Base-by-base conservation (phyloP, 2,888 invertebrate species). In the Mythimna ferrago region DNA sequence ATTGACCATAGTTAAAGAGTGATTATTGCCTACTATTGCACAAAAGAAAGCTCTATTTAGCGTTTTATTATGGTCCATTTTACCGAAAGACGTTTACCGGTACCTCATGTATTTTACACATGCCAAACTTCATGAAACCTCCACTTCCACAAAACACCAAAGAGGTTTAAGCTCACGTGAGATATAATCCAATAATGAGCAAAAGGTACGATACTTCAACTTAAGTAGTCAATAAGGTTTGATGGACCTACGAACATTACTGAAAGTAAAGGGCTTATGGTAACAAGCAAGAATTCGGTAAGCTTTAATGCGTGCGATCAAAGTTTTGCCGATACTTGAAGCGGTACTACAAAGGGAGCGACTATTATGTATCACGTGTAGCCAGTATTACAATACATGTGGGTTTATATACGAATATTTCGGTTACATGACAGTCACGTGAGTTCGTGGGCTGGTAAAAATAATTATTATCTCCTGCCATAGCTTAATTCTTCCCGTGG, bases 261-360 rank as follows among this genome's bases (percentile, higher is more conserved):
- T 60, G 16, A 74, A 75, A 70, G 58, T 51, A 71, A 41, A 73
- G 61, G 64, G 70, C 61, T 74, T 79, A 67, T 26, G 64, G 62
- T 74, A 83, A 77, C 72, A 81, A 72, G 71, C 60, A 78, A 81
- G 56, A 80, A 78, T 79, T 77, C 66, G 66, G 72, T 80, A 76
- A 78, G 73, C 71, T 44, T 62, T 65, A 63, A 73, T 77, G 73
- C 71, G 66, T 78, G 67, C 68, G 76, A 80, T 80, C 78, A 80
- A 87, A 85, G 78, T 79, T 86, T 79, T 74, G 76, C 76, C 76
- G 70, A 82, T 78, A 82, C 73, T 76, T 65, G 48, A 75, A 76
- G 67, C 44, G 69, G 73, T 73, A 77, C 74, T 78, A 9, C 26
- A 69, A 63, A 9, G 58, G 65, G 48, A 58, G 51, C 58, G 9